These are phyloP conservation scores for Phrynosoma platyrhinos DNA, from an alignment of 2,113 vertebrate species.

Conservation along the genomic window DNA sequence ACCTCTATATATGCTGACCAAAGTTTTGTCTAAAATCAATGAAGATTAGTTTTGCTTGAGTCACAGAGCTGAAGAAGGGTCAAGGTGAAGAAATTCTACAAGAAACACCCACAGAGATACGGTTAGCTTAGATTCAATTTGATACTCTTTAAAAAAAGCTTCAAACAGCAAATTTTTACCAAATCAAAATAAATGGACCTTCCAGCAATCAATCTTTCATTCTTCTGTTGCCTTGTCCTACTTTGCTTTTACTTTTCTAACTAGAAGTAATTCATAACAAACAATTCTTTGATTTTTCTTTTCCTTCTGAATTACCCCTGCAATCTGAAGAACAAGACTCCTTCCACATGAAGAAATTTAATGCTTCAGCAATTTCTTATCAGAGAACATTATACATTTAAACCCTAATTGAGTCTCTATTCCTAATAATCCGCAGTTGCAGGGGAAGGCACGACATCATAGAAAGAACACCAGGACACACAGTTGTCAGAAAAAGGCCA, in stretches of 20 bases:
- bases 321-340: background rate
- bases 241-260: background rate
- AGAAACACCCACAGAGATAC: slow-evolving; percentile 22
- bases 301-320: background rate
- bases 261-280: slow-evolving; percentile 10
- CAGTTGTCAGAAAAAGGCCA: no score
- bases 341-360: background rate
- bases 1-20: slow-evolving; percentile 1
- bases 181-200: slow-evolving; percentile 39
- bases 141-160: background rate
- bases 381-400: background rate
- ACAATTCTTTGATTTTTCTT: background rate
- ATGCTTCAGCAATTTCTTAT: background rate
- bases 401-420: background rate
- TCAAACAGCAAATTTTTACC: slow-evolving; percentile 17
- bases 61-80: background rate
- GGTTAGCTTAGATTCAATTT: slow-evolving; percentile 12
- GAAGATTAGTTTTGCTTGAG: slow-evolving; percentile 5
- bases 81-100: background rate
- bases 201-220: slow-evolving; percentile 17
- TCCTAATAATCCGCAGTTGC: background rate
- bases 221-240: background rate
- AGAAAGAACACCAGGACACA: no score
- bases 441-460: no score
- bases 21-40: slow-evolving; percentile 26